Evolutionary conservation across 1,140 invertebrate species (phyloP), one percentile per base, ranked within the genome.

Genomic region (Mactra quadrangularis): DNA sequence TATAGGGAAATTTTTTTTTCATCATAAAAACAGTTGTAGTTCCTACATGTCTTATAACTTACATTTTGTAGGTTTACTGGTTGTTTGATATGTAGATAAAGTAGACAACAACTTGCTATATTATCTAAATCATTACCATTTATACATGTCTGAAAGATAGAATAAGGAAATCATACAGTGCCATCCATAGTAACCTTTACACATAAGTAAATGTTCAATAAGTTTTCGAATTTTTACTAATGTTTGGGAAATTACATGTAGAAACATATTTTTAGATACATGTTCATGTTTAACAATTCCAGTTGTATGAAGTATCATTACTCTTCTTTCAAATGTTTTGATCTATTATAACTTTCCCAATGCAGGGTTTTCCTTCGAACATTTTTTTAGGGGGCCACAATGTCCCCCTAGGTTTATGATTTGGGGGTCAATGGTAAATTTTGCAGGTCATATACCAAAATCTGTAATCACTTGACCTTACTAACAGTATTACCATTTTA

Each of bases 51-150:
- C n/a, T n/a, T n/a, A n/a, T n/a, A 74, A 3, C 75, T 29, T 85
- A 89, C 89, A 86, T 88, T 57, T 76, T 90, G 88, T 45, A 90
- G 82, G 17, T 76, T 47, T 4, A 33, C 55, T n/a, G 87, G 88
- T 62, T 89, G 88, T 29, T 74, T 78, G 35, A 60, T 50, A 84
- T 85, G 88, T 13, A 90, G 87, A 75, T 90, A 90, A 19, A 74
- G 82, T 9, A 89, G 45, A 87, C 89, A 89, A n/a, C 74, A 53
- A 29, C 55, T 47, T 15, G 85, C 72, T 17, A 89, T 74, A 6
- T 41, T 33, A n/a, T 89, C 87, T 31, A 89, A 52, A n/a, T 83
- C 85, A 47, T 62, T 82, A 3, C 82, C 87, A 29, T 72, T 29
- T 33, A 90, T 60, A 25, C 70, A 70, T 45, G 88, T 77, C 89